Conservation (phyloP, 2,113 vertebrate species). For the Oryzias celebensis region DNA sequence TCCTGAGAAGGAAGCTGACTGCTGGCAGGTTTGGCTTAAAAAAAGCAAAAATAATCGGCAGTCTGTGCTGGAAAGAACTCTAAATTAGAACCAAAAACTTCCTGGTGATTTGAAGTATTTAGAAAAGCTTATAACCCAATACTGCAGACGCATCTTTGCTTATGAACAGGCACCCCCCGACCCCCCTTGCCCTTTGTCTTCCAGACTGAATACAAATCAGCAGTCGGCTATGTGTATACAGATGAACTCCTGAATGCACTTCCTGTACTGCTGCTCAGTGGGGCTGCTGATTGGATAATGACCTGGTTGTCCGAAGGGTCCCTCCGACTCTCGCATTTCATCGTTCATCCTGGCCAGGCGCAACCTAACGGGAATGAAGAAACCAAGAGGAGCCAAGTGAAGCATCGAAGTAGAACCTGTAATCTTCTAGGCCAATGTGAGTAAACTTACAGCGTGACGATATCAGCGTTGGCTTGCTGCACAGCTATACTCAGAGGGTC, state of each 20-base stretch:
- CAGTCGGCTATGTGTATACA: constrained; percentile 91
- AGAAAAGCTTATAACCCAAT: too few species aligned
- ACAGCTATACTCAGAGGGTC: constrained; percentile 93
- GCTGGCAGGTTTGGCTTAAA: constrained; percentile 6
- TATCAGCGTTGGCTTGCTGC: constrained; percentile 94
- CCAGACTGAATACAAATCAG: constrained; percentile 60
- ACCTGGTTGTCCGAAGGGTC: constrained; percentile 87
- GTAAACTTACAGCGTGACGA: constrained; percentile 89
- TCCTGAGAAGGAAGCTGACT: constrained; percentile 42
- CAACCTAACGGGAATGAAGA: constrained; percentile 73
- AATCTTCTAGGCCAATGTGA: not conserved
- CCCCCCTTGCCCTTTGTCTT: not conserved
- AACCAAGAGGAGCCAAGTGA: not conserved
- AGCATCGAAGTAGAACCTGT: not conserved
- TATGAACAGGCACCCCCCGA: constrained; percentile 31
- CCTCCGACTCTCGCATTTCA: constrained; percentile 96
- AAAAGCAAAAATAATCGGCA: not conserved
- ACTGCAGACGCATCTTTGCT: not conserved
- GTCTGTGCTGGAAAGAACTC: constrained; percentile 1
- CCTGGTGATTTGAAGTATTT: not conserved
- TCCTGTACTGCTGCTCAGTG: constrained; percentile 95
- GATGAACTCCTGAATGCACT: constrained; percentile 98
- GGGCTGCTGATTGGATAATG: constrained; percentile 90
- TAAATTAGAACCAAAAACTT: not conserved
- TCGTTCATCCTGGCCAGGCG: constrained; percentile 96